Evolutionary conservation across 1,140 invertebrate species (phyloP).

Genomic region (Pogonomyrmex barbatus): DNA sequence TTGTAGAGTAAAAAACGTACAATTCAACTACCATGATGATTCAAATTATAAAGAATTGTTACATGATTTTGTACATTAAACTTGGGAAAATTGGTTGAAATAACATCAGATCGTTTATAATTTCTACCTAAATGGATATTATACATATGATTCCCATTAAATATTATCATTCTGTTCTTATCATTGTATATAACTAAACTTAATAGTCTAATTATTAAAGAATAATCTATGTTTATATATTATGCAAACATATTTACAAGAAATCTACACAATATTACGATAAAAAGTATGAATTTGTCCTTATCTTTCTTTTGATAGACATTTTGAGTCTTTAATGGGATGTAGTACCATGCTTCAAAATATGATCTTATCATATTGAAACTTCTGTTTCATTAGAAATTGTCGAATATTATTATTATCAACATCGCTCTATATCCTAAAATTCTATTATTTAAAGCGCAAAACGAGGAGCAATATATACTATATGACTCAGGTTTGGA

Average conservation of each 20-base stretch:
- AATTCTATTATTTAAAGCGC: not conserved
- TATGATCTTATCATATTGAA: slow-evolving; percentile 69
- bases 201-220: slow-evolving; percentile 78
- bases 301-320: not conserved
- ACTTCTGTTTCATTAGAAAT: slow-evolving; percentile 68
- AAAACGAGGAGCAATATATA: not conserved
- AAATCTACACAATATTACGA: slow-evolving; percentile 73
- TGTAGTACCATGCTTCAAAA: slow-evolving; percentile 19
- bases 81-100: slow-evolving; percentile 53
- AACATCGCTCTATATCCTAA: slow-evolving; percentile 2
- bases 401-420: slow-evolving; percentile 39
- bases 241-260: slow-evolving; percentile 78
- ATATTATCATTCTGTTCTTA: slow-evolving; percentile 63
- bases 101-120: slow-evolving; percentile 59
- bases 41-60: slow-evolving; percentile 43
- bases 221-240: slow-evolving; percentile 76
- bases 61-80: slow-evolving; percentile 53
- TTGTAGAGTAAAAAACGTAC: slow-evolving; percentile 78
- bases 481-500: not conserved
- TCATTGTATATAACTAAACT: slow-evolving; percentile 66
- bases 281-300: slow-evolving; percentile 32
- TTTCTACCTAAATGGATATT: slow-evolving; percentile 50
- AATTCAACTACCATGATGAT: slow-evolving; percentile 66
- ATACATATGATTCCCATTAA: slow-evolving; percentile 53
- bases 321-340: not conserved